Evolutionary conservation across 1,140 invertebrate genomes (phyloP), one percentile per base, ranked within the genome.

Genomic region (Dreissena rostriformis): DNA sequence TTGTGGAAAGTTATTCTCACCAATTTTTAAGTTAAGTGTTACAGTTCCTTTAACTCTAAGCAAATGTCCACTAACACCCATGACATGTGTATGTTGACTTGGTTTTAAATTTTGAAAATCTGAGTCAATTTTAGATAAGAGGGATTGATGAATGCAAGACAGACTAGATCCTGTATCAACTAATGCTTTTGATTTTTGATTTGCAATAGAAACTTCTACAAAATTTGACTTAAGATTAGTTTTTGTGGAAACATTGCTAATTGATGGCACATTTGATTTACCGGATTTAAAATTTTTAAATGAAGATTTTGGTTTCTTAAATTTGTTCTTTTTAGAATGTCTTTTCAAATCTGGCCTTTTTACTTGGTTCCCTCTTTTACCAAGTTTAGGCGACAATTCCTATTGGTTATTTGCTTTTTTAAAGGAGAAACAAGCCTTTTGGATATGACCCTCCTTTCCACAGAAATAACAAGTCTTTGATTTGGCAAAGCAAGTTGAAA

Each of bases 341-440:
- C 2, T 39, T 39, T 39, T 39, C 8, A 39, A 39, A 39, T 39
- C 8, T 39, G 39, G 39, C 76, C 76, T 78, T 53, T 78, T 66
- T 52, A 68, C 17, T 17, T 78, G 76, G 61, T 68, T 78, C 76
- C 76, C 76, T 66, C 76, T 67, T 52, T 1, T 51, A 78, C 76
- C 76, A 78, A 29, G 26, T 65, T 49, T 28, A 78, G 76, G 76
- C 76, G 19, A 17, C 24, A 14, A 53, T 7, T 17, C 29, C 49
- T 78, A 63, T 39, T 78, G 51, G 26, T 14, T 24, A 12, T 67
- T 67, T 61, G 2, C 19, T 26, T 2, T 61, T n/a, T 26, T 61
- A 53, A 19, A 53, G 22, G 39, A 39, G 8, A 8, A 39, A 39
- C 75, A 67, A 1, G 14, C 55, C 12, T 15, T 22, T 19, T n/a